phyloP scores from a whole-genome alignment of 2,888 invertebrate genomes.

The Melanophora roralis region DNA sequence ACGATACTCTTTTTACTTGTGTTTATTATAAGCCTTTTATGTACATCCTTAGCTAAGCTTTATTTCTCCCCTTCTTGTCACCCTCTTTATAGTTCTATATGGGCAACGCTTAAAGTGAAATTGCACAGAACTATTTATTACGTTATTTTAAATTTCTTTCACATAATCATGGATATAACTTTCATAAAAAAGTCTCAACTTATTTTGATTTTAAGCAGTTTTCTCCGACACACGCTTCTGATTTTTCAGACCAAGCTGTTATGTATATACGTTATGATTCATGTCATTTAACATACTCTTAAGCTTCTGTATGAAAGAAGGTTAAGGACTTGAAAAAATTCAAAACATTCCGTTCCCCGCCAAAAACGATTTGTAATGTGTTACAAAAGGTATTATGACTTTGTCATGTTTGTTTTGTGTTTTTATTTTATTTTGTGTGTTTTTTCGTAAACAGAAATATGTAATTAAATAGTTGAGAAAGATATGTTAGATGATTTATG shows the following conservation, averaged over 20 bases:
- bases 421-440: conserved; percentile 25
- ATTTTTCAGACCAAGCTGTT: conserved; percentile 5
- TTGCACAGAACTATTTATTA: too few species aligned
- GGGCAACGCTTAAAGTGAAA: too few species aligned
- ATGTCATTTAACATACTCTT: conserved; percentile 51
- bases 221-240: not conserved
- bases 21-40: too few species aligned
- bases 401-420: not conserved
- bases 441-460: conserved; percentile 28
- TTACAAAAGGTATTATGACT: conserved; percentile 47
- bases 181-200: too few species aligned
- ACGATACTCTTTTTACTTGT: too few species aligned
- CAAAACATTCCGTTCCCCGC: conserved; percentile 45
- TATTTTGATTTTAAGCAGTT: too few species aligned
- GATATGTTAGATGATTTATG: conserved; percentile 51
- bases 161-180: too few species aligned
- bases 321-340: conserved; percentile 34
- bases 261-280: conserved; percentile 49
- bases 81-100: too few species aligned
- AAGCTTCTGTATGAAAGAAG: conserved; percentile 42
- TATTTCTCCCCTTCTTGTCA: too few species aligned
- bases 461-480: too few species aligned
- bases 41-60: too few species aligned
- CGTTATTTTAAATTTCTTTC: too few species aligned
- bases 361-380: conserved; percentile 53